Percentiles rank a stretch among this genome's conserved stretches.
phyloP scores from a whole-genome alignment of 2,888 invertebrate genomes.

The Hermodice carunculata region DNA sequence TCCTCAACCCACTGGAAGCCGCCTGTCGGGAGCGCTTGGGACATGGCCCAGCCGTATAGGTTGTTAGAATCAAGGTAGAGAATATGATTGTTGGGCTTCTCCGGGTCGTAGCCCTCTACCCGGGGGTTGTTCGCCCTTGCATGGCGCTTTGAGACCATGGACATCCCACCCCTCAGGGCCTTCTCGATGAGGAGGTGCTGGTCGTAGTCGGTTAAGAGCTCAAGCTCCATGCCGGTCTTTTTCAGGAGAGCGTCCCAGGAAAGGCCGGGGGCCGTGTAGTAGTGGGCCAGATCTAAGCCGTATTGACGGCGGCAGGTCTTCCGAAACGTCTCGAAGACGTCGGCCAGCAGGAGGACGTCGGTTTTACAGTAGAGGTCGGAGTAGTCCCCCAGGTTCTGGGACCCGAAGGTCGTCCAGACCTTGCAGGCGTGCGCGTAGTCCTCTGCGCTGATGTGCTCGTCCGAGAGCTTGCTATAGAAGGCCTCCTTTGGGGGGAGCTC shows the following conservation, averaged over 20 bases:
- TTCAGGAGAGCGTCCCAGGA: constrained; percentile 54
- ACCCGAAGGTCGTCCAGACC: constrained; percentile 30
- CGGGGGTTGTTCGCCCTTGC: constrained; percentile 49
- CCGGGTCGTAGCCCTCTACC: constrained; percentile 29
- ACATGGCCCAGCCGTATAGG: constrained; percentile 51
- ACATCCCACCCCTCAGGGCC: constrained; percentile 20
- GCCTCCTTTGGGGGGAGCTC: constrained; percentile 1
- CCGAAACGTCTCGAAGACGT: constrained; percentile 60
- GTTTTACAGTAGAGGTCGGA: constrained; percentile 44
- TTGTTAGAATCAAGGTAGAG: constrained; percentile 47
- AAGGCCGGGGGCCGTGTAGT: constrained; percentile 50
- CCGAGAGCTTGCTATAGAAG: constrained; percentile 24
- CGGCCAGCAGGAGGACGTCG: constrained; percentile 52
- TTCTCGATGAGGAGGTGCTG: constrained; percentile 38
- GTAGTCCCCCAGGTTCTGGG: constrained; percentile 42
- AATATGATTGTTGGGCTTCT: constrained; percentile 27
- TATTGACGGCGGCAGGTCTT: constrained; percentile 41
- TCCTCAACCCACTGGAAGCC: constrained; percentile 49
- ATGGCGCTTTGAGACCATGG: constrained; percentile 38
- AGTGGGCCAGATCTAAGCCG: constrained; percentile 47
- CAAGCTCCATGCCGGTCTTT: constrained; percentile 42
- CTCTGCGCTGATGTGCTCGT: constrained; percentile 17
- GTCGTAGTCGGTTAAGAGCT: constrained; percentile 47
- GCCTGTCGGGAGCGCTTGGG: constrained; percentile 43
- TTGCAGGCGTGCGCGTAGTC: constrained; percentile 36